Conservation (phyloP, 2,888 invertebrate genomes). For the Caprella mutica region DNA sequence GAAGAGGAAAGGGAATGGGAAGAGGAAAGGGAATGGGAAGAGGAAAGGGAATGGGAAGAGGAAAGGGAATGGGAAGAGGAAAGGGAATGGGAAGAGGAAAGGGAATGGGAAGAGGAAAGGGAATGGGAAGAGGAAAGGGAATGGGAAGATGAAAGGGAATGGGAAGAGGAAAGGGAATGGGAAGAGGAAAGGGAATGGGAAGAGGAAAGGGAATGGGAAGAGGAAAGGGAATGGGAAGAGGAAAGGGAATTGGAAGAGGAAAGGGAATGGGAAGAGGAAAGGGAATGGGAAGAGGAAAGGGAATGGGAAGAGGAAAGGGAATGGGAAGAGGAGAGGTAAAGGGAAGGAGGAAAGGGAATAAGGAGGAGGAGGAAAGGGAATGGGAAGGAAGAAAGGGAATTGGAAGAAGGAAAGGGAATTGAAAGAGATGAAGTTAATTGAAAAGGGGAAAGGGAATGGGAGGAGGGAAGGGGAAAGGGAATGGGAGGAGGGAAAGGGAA, state of each 20-base stretch:
- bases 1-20: not conserved
- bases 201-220: not conserved
- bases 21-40: not conserved
- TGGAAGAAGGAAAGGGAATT: not conserved
- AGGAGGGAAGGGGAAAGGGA: not conserved
- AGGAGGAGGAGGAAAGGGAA: not conserved
- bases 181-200: not conserved
- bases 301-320: not conserved
- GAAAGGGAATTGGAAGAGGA: not conserved
- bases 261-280: not conserved
- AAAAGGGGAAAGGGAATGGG: not conserved
- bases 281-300: not conserved
- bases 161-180: not conserved
- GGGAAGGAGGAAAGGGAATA: not conserved
- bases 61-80: not conserved
- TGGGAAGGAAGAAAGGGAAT: not conserved
- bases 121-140: not conserved
- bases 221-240: not conserved
- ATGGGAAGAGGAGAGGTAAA: not conserved
- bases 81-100: not conserved
- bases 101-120: not conserved
- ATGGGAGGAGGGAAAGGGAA: not conserved
- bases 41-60: not conserved
- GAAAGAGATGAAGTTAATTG: not conserved
- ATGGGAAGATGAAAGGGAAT: not conserved